Base-by-base conservation (phyloP, 1,140 invertebrate genomes). In the Tenebrio molitor region DNA sequence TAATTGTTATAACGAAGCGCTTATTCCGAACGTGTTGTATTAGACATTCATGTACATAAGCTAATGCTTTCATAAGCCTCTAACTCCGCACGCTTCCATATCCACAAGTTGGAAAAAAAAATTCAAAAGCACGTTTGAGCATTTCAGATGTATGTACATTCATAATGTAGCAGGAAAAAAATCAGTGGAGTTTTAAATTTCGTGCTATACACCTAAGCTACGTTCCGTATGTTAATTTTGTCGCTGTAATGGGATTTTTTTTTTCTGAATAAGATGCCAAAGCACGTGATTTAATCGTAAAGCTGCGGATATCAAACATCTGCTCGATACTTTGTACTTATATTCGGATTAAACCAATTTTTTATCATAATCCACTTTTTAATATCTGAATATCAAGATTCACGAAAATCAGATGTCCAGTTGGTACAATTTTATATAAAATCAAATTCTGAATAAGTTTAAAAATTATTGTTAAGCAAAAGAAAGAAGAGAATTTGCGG, bases 141-240 rank as follows among this genome's bases (percentile, higher is more conserved):
- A 21, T 50, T 50, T 50, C 44, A 50, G n/a, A 50, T 50, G 44
- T 50, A 50, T 50, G 44, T 50, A 50, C 44, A 50, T 50, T 50
- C 44, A 21, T 50, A 50, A 50, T 50, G 44, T 50, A 50, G 44
- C 44, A 50, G n/a, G 44, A 50, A 19, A 50, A 21, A 21, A 23
- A 50, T 5, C 44, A 50, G 1, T 50, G 44, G 6, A n/a, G 5
- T 10, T 50, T 50, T 50, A 50, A 50, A 50, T 50, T 19, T 17
- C 15, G 15, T 5, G 42, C 1, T 14, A 15, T 44, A 4, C 2
- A 17, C 8, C 10, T 5, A 33, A 33, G 29, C 29, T n/a, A 10
- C 29, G 29, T 33, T 33, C 29, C 29, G 29, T 33, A 33, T 33
- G 29, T 33, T 33, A 33, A 33, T 33, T 33, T 33, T 4, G 29